phyloP scores from a whole-genome alignment of 2,113 vertebrate species.

The Rhinopomastus cyanomelas region DNA sequence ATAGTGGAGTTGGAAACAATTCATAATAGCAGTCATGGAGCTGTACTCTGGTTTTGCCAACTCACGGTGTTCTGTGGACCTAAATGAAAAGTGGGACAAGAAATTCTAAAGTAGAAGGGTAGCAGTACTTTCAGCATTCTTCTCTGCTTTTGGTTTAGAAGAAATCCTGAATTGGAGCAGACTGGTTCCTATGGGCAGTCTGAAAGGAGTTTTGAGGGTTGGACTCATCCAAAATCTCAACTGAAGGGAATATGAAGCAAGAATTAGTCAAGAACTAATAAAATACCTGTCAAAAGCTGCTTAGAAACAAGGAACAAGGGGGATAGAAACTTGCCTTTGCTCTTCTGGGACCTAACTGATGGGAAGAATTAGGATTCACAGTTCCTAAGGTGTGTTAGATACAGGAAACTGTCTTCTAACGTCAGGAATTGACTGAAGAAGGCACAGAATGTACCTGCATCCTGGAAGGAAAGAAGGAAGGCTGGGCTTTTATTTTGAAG shows the following conservation, averaged over 20 bases:
- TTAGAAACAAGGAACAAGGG: not conserved
- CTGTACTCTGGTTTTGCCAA: not conserved
- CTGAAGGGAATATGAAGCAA: not conserved
- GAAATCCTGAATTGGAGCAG: fast-evolving
- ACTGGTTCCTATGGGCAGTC: not conserved
- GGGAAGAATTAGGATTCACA: not conserved
- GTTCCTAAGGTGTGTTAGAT: not conserved
- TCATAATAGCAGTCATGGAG: not conserved
- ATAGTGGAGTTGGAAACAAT: not conserved
- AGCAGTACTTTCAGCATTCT: not conserved
- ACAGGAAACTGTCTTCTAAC: not conserved
- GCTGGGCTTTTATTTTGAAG: not conserved
- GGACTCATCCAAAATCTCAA: not conserved
- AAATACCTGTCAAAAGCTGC: not conserved
- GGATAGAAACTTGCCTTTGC: not conserved
- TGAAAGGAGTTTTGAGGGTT: not conserved
- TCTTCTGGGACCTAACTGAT: not conserved
- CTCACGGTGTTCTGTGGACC: not conserved
- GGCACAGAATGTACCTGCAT: not conserved
- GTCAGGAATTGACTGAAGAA: not conserved
- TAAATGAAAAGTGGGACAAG: not conserved
- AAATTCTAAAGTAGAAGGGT: not conserved
- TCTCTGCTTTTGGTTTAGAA: not conserved
- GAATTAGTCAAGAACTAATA: not conserved
- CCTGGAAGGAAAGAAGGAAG: not conserved